Evolutionary conservation across 2,888 invertebrate species (phyloP), one percentile per base, ranked within the genome.

Genomic region (Hypselothyrea guttata): DNA sequence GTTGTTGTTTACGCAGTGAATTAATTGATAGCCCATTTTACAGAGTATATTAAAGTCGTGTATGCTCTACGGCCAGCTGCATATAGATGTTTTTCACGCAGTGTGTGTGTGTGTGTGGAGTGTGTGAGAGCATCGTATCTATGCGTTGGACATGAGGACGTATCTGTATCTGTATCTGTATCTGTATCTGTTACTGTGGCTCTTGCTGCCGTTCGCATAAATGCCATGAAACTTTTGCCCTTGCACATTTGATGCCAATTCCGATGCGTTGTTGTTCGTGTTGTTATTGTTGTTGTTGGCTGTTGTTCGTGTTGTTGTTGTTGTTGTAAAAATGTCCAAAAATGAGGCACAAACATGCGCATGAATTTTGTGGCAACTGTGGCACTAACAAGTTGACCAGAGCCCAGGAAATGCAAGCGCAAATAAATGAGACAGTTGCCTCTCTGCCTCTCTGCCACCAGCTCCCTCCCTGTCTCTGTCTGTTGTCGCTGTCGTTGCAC

Each of bases 271-370:
- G 65, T 53, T 35, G 34, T 37, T 46, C 33, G 22, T 51, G 51
- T 49, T 38, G 37, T 8, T 35, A 42, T 5, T 47, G 48, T 37
- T 56, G 56, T 11, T 54, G 54, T 33, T 60, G 73, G n/a, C n/a
- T n/a, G n/a, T n/a, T n/a, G n/a, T n/a, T n/a, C n/a, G n/a, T n/a
- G 35, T 8, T 35, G 48, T 5, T 47, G 48, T 37, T 56, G 56
- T 11, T 54, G 54, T 33, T 60, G 73, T 46, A 59, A 61, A 75
- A 77, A 78, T 77, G 73, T 79, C 76, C 71, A 82, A 85, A 82
- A 82, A 71, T 76, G 84, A 83, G 71, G 75, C 78, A 84, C 67
- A 87, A 87, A 87, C 81, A 86, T 87, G 87, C 84, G 86, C 86
- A 86, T 86, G 86, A 86, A 86, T 86, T 86, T 87, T 66, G 83